A percentile compares a stretch with the other conserved stretches of the same genome.
Evolutionary conservation across 2,797 vertebrate species (phyloP).

Genomic region (Australoheros facetus): DNA sequence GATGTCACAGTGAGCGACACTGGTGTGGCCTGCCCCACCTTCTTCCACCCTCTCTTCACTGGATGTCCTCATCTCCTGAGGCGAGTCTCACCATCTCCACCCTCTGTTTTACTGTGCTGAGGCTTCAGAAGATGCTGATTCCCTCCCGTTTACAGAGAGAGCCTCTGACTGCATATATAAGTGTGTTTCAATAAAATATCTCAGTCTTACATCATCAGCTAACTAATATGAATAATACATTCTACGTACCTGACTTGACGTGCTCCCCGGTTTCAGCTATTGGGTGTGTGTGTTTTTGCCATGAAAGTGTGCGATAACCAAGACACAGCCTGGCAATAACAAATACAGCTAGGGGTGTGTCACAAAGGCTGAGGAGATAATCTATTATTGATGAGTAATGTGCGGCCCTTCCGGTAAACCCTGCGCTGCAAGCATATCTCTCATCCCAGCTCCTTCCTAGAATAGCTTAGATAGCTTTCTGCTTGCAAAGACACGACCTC

Average conservation of each 20-base stretch:
- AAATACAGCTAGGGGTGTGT: conserved; percentile 44
- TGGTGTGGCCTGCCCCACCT: conserved; percentile 52
- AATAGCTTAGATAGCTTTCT: conserved; percentile 65
- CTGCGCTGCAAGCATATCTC: conserved; percentile 51
- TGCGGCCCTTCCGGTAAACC: conserved; percentile 69
- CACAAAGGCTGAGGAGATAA: conserved; percentile 60
- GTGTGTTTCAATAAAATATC: conserved; percentile 69
- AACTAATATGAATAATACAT: conserved; percentile 72
- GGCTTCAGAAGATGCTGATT: conserved; percentile 63
- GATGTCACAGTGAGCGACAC: conserved; percentile 16
- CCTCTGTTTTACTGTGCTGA: conserved; percentile 24
- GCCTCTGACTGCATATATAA: conserved; percentile 44
- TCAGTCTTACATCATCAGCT: conserved; percentile 71
- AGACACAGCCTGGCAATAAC: conserved; percentile 29
- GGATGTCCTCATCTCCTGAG: conserved; percentile 46
- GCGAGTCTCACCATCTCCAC: conserved; percentile 42
- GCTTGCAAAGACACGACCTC: conserved; percentile 57
- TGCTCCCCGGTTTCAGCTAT: conserved; percentile 19
- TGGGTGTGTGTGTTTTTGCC: background rate
- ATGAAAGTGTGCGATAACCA: conserved; percentile 10
- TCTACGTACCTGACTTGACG: conserved; percentile 34
- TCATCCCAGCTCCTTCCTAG: conserved; percentile 67
- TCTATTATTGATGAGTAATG: conserved; percentile 79
- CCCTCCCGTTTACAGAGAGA: conserved; percentile 42
- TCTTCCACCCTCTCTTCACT: conserved; percentile 25